A percentile compares a stretch with the other conserved stretches of the same genome.
phyloP scores from a whole-genome alignment of 2,113 vertebrate species.

The Grallaria varia region DNA sequence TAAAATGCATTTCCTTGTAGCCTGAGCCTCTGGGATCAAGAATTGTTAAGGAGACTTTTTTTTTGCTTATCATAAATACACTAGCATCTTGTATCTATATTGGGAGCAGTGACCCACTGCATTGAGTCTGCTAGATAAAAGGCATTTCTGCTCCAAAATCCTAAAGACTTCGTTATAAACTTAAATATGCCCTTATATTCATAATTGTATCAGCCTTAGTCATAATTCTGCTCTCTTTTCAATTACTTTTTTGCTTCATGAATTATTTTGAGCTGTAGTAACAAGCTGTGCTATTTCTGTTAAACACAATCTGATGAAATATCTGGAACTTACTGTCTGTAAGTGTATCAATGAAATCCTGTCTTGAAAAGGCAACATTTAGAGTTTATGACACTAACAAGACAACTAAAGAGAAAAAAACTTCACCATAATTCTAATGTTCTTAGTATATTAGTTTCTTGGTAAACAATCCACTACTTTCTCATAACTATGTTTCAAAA shows the following conservation, averaged over 20 bases:
- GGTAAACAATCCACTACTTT: not conserved
- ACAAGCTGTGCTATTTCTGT: not conserved
- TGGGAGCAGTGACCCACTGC: not conserved
- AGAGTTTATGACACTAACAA: not conserved
- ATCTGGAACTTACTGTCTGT: not conserved
- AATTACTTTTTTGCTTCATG: not conserved
- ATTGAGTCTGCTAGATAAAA: not conserved
- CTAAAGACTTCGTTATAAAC: not conserved
- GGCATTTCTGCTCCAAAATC: not conserved
- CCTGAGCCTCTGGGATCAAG: not conserved
- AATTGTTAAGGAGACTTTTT: not conserved
- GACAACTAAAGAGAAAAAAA: not conserved
- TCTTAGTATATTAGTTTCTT: not conserved
- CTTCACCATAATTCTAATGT: not conserved
- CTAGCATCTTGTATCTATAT: not conserved
- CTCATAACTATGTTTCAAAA: not conserved
- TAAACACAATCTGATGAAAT: not conserved
- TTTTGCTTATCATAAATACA: not conserved
- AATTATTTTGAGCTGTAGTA: not conserved
- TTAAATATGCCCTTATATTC: not conserved
- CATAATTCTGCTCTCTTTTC: not conserved
- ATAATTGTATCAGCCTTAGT: fast-evolving
- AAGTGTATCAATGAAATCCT: not conserved
- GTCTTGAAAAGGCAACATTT: not conserved
- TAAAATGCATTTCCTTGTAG: not conserved